phyloP scores from a whole-genome alignment of 2,888 invertebrate genomes.

The Scaptomyza caliginosa region DNA sequence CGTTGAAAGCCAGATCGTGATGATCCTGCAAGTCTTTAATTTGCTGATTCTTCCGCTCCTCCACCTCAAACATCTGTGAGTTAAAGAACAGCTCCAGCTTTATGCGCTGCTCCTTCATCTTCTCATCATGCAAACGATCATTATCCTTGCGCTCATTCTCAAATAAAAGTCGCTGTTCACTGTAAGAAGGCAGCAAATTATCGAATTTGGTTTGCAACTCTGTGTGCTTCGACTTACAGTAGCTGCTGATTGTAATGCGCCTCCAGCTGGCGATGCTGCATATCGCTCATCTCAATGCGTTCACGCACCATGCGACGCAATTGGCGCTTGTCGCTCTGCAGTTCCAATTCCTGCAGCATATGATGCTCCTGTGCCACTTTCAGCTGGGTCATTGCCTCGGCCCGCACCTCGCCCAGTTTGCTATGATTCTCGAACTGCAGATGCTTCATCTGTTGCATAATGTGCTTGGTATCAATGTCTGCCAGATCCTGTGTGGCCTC shows the following conservation, averaged over 20 bases:
- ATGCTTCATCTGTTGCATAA: conserved; percentile 96
- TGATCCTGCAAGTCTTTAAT: conserved; percentile 91
- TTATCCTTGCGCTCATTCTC: conserved; percentile 88
- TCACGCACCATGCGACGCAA: conserved; percentile 85
- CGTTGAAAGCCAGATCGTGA: conserved; percentile 93
- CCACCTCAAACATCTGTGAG: conserved; percentile 94
- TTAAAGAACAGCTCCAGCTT: conserved; percentile 90
- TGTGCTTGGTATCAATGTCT: conserved; percentile 93
- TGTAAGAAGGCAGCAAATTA: conserved; percentile 63
- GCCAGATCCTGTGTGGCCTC: conserved; percentile 94
- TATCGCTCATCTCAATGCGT: conserved; percentile 84
- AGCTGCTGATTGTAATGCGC: conserved; percentile 79
- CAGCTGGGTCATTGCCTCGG: conserved; percentile 92
- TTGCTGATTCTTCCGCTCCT: conserved; percentile 95
- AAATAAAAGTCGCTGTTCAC: conserved; percentile 87
- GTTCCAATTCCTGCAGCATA: conserved; percentile 89
- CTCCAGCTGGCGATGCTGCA: conserved; percentile 83
- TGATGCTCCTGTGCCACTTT: conserved; percentile 94
- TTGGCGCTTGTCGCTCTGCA: conserved; percentile 86
- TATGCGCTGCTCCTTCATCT: conserved; percentile 88
- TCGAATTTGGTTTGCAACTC: background rate
- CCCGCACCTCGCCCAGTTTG: conserved; percentile 92
- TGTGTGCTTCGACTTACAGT: conserved; percentile 67
- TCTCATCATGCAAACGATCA: conserved; percentile 85
- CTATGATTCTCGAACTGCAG: conserved; percentile 95